Conservation (phyloP, 2,888 invertebrate genomes). For the Epistrophe eligans region DNA sequence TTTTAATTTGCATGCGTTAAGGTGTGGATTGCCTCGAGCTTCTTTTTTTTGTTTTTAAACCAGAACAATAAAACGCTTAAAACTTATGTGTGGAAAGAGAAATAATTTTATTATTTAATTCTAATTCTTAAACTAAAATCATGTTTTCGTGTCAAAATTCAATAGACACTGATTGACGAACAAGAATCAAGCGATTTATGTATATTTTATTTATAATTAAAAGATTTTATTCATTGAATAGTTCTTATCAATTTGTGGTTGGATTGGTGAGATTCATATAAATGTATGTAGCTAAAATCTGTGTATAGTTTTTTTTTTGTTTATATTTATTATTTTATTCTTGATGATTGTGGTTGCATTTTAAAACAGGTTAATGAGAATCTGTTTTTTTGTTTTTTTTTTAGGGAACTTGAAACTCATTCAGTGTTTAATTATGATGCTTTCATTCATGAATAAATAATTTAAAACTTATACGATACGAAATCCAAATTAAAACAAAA, state of each 20-base stretch:
- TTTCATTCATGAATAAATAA: conserved; percentile 10
- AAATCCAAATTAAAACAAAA: neutral
- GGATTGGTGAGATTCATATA: neutral
- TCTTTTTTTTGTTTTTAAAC: neutral
- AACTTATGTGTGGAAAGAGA: neutral
- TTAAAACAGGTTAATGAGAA: conserved; percentile 5
- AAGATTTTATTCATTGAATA: conserved; percentile 5
- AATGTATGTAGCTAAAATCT: neutral
- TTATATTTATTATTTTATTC: neutral
- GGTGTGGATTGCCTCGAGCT: neutral
- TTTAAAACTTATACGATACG: neutral
- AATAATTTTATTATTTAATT: neutral
- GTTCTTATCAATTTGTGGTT: conserved; percentile 2
- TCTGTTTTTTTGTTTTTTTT: neutral
- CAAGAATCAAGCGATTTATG: neutral
- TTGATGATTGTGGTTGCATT: neutral
- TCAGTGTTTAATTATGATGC: neutral
- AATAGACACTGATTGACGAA: conserved; percentile 14
- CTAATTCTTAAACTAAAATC: neutral
- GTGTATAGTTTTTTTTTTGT: neutral
- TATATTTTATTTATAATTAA: neutral
- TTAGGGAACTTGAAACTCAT: neutral
- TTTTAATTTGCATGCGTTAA: neutral
- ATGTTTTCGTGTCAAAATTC: neutral
- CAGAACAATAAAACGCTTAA: neutral